Percentiles rank a stretch among this genome's conserved stretches.
Evolutionary conservation across 1,140 invertebrate species (phyloP).

Genomic region (Ganaspis sp.): DNA sequence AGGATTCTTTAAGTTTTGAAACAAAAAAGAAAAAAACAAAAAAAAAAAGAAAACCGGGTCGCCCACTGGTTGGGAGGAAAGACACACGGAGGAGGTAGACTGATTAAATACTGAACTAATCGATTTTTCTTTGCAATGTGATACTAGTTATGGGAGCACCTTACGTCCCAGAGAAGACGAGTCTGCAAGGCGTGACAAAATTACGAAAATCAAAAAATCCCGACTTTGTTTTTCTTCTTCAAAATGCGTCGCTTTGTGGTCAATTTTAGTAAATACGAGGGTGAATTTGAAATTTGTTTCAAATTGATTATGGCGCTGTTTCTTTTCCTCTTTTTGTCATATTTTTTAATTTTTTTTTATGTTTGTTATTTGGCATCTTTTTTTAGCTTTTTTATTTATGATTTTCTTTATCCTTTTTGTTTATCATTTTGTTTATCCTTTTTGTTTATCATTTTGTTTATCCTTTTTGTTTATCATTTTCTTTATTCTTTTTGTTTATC

Average conservation of each 20-base stretch:
- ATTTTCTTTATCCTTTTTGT: no score
- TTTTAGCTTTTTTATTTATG: no score
- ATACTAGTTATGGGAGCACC: constrained; percentile 28
- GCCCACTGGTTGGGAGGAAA: not conserved
- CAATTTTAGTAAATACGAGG: not conserved
- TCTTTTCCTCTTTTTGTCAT: no score
- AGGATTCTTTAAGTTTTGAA: constrained; percentile 2
- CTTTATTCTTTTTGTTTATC: no score
- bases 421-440: no score
- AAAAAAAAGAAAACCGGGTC: not conserved
- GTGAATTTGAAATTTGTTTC: constrained; percentile 20
- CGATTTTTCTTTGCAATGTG: constrained; percentile 30
- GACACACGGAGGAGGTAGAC: constrained; percentile 16
- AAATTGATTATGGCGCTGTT: no score
- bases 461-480: no score
- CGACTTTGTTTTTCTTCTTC: constrained; percentile 20
- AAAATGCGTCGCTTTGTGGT: constrained; percentile 17
- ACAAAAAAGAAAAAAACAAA: not conserved
- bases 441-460: no score
- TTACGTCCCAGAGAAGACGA: constrained; percentile 29
- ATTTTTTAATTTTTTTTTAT: no score
- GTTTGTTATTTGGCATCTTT: no score
- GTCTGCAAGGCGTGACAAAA: constrained; percentile 29
- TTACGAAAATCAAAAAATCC: constrained; percentile 21
- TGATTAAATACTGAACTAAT: constrained; percentile 28